Evolutionary conservation across 2,113 vertebrate species (phyloP).

Genomic region (Genyomyrus donnyi): DNA sequence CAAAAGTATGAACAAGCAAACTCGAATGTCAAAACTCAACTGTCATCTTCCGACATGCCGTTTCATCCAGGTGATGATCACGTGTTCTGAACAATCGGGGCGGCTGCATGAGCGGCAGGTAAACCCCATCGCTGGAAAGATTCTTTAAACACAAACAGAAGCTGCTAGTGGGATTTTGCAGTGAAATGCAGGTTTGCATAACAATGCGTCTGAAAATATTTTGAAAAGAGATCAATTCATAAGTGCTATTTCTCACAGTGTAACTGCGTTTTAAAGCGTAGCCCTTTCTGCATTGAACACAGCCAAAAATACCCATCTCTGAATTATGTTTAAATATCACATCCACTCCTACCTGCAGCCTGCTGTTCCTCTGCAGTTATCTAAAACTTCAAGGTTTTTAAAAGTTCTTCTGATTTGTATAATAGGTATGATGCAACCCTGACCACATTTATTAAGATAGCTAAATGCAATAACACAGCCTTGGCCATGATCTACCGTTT

Average conservation of each 20-base stretch:
- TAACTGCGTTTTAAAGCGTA: not conserved
- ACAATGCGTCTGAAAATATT: not conserved
- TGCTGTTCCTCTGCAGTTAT: not conserved
- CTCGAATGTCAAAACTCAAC: not conserved
- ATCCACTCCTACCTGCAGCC: not conserved
- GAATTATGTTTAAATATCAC: not conserved
- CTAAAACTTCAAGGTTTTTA: not conserved
- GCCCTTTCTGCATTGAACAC: not conserved
- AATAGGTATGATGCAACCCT: not conserved
- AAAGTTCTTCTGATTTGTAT: not conserved
- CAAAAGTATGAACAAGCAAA: not conserved
- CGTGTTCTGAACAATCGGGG: not conserved
- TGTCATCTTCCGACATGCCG: not conserved
- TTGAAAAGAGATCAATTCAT: not conserved
- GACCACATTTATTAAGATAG: not conserved
- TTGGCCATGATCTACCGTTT: not conserved
- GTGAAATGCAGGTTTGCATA: not conserved
- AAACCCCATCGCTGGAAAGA: not conserved
- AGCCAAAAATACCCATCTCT: not conserved
- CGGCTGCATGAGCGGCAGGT: not conserved
- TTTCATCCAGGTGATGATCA: not conserved
- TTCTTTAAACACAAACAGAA: not conserved
- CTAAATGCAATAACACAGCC: not conserved
- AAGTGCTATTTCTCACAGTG: not conserved
- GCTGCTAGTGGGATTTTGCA: not conserved